A percentile compares a stretch with the other conserved stretches of the same genome.
Evolutionary conservation across 2,888 invertebrate genomes (phyloP).

Genomic region (Leptinotarsa peninsularis): DNA sequence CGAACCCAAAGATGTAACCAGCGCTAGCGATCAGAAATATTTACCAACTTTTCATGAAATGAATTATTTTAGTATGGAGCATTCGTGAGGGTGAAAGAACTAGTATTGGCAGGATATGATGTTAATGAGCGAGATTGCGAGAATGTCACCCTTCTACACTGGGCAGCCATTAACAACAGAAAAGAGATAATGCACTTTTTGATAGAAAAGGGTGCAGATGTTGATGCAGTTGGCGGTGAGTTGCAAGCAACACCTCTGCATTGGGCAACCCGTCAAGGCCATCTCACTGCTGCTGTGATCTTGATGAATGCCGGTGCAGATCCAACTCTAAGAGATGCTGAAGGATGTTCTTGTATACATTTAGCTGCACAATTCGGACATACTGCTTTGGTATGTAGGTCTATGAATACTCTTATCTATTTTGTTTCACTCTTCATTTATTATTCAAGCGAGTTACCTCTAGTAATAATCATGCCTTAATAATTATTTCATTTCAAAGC

Average conservation of each 20-base stretch:
- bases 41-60: too few relatives aligned
- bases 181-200: constrained; percentile 91
- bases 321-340: constrained; percentile 89
- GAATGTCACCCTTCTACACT: constrained; percentile 96
- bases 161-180: constrained; percentile 99
- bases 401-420: not conserved
- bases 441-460: not conserved
- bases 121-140: constrained; percentile 95
- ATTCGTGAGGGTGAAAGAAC: constrained; percentile 82
- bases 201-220: constrained; percentile 85
- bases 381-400: constrained; percentile 80
- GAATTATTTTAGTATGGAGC: constrained; percentile 80
- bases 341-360: constrained; percentile 96
- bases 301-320: constrained; percentile 84
- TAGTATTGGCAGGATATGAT: constrained; percentile 92
- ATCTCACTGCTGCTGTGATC: constrained; percentile 83
- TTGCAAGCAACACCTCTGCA: constrained; percentile 95
- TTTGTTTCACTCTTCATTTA: not conserved
- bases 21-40: too few relatives aligned
- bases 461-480: too few relatives aligned
- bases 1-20: too few relatives aligned
- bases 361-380: constrained; percentile 97
- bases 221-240: constrained; percentile 97
- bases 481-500: too few relatives aligned
- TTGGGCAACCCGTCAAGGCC: constrained; percentile 97